Evolutionary conservation across 2,888 invertebrate genomes (phyloP).

Genomic region (Artemia sinica): DNA sequence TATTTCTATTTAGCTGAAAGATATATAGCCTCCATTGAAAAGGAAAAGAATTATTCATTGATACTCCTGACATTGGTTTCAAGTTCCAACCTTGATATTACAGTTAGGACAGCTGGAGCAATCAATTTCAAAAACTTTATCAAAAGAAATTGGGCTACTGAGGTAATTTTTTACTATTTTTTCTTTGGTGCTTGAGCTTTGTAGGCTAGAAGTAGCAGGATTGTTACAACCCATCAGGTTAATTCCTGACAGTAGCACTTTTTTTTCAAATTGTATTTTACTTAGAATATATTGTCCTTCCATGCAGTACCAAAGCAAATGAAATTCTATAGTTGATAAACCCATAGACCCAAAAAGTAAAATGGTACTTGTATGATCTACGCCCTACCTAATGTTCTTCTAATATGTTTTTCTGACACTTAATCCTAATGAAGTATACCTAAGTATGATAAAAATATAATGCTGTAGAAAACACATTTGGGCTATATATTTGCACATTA

Average conservation of each 20-base stretch:
- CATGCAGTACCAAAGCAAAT: too few species aligned
- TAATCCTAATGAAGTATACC: too few species aligned
- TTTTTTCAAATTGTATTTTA: constrained; percentile 6
- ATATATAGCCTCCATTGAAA: constrained; percentile 71
- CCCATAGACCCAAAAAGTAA: too few species aligned
- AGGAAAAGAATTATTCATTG: constrained; percentile 74
- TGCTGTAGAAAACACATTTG: too few species aligned
- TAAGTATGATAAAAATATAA: too few species aligned
- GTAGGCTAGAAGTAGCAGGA: too few species aligned
- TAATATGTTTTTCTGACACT: too few species aligned
- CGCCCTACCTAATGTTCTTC: too few species aligned
- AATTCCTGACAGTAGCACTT: neutral
- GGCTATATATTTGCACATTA: too few species aligned
- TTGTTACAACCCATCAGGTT: neutral
- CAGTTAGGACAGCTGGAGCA: constrained; percentile 71
- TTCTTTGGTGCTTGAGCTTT: neutral
- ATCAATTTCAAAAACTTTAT: constrained; percentile 92
- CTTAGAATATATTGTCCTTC: too few species aligned
- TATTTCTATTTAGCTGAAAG: constrained; percentile 55
- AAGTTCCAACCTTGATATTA: constrained; percentile 57
- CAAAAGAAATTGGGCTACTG: constrained; percentile 77
- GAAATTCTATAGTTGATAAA: too few species aligned
- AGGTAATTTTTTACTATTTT: constrained; percentile 39
- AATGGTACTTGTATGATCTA: too few species aligned
- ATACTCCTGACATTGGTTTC: constrained; percentile 68